Conservation (phyloP, 1,140 invertebrate genomes). For the Mylabris phalerata region DNA sequence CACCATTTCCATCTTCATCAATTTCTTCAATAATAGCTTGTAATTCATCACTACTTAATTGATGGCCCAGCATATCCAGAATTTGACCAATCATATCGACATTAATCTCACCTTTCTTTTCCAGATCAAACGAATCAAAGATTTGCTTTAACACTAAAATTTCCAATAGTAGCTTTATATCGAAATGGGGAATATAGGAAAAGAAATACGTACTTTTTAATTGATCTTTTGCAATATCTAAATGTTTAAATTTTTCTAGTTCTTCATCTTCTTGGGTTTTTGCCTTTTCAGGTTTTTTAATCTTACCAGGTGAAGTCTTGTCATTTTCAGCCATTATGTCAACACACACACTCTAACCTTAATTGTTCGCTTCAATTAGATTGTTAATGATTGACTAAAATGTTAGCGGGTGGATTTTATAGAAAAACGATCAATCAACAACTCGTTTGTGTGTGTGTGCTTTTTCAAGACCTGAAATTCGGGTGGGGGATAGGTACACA, state of each 20-base stretch:
- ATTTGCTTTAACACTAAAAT: conserved; percentile 65
- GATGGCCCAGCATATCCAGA: conserved; percentile 70
- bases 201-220: conserved; percentile 28
- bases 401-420: conserved; percentile 13
- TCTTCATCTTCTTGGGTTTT: conserved; percentile 1
- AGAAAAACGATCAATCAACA: conserved; percentile 12
- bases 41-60: conserved; percentile 59
- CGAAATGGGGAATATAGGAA: background rate
- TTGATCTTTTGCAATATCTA: conserved; percentile 35
- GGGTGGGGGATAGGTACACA: too few species aligned
- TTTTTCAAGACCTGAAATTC: background rate
- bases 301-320: too few species aligned
- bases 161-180: conserved; percentile 10
- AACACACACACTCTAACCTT: too few species aligned
- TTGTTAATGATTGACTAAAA: conserved; percentile 3
- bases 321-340: too few species aligned
- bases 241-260: conserved; percentile 16
- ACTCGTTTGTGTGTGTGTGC: background rate
- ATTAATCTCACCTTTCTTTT: conserved; percentile 66
- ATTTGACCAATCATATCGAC: conserved; percentile 70
- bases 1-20: conserved; percentile 49
- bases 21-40: conserved; percentile 39
- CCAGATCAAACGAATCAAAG: conserved; percentile 74
- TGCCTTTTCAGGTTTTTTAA: too few species aligned
- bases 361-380: too few species aligned